Evolutionary conservation across 2,113 vertebrate genomes (phyloP).

Genomic region (Barbus barbus): DNA sequence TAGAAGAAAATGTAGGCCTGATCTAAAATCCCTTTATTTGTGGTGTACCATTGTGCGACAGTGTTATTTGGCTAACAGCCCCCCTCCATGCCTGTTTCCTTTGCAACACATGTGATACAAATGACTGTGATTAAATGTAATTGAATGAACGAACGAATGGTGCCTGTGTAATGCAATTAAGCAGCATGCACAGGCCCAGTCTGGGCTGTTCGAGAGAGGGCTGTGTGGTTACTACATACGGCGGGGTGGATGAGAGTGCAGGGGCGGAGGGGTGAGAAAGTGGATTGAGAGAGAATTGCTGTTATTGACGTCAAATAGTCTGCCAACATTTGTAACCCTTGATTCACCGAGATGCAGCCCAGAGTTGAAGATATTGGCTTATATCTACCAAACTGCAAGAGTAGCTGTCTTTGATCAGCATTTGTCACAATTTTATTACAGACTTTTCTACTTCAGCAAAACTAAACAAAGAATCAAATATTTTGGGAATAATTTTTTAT

Average conservation of each 20-base stretch:
- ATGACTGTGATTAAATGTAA: slow-evolving; percentile 59
- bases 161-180: slow-evolving; percentile 55
- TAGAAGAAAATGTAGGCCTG: background rate
- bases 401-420: background rate
- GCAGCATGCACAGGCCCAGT: slow-evolving; percentile 36
- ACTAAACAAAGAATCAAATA: background rate
- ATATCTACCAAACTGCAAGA: background rate
- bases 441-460: background rate
- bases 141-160: slow-evolving; percentile 57
- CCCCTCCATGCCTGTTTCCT: background rate
- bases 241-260: slow-evolving; percentile 8
- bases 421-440: background rate
- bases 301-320: slow-evolving; percentile 63
- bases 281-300: slow-evolving; percentile 52
- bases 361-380: background rate
- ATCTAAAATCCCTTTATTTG: slow-evolving; percentile 20
- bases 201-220: slow-evolving; percentile 25
- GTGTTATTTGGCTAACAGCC: slow-evolving; percentile 9
- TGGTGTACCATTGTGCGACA: background rate
- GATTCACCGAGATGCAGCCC: slow-evolving; percentile 45
- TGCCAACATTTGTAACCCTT: slow-evolving; percentile 54
- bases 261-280: slow-evolving; percentile 13
- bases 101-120: slow-evolving; percentile 57
- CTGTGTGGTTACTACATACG: background rate
- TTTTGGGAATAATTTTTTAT: background rate